A percentile compares a stretch with the other conserved stretches of the same genome.
Evolutionary conservation across 2,113 vertebrate species (phyloP).

Genomic region (Paratilapia polleni): DNA sequence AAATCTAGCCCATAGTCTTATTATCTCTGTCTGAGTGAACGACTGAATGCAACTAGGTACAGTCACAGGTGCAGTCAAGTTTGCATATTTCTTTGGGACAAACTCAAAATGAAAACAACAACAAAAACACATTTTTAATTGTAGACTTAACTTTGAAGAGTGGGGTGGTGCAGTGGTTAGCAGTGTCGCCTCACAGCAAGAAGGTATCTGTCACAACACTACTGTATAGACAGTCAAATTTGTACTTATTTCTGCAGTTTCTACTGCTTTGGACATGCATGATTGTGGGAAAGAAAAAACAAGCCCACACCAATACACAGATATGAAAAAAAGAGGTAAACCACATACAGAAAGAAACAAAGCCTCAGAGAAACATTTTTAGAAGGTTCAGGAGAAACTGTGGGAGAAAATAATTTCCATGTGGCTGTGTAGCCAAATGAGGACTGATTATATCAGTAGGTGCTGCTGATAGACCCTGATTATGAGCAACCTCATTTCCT

Average conservation of each 20-base stretch:
- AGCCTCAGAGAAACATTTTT: background rate
- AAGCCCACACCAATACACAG: background rate
- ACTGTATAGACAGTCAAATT: background rate
- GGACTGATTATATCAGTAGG: constrained; percentile 55
- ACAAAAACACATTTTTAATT: too few relatives aligned
- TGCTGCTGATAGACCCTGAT: constrained; percentile 54
- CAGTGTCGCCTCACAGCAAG: too few relatives aligned
- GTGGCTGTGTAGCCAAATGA: constrained; percentile 24
- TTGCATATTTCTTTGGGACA: background rate
- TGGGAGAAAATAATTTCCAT: constrained; percentile 27
- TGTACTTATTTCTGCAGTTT: background rate
- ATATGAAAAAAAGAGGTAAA: background rate
- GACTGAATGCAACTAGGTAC: background rate
- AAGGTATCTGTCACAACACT: background rate
- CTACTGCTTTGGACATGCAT: background rate
- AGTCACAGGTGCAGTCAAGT: accelerated
- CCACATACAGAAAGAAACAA: background rate
- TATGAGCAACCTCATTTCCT: constrained; percentile 54
- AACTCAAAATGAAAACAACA: background rate
- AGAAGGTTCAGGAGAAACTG: constrained; percentile 14
- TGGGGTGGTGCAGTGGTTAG: too few relatives aligned
- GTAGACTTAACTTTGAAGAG: too few relatives aligned
- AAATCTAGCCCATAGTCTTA: background rate
- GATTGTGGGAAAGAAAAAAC: background rate
- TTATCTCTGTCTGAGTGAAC: background rate